Evolutionary conservation across 2,113 vertebrate species (phyloP).

Genomic region (Cavia aperea): DNA sequence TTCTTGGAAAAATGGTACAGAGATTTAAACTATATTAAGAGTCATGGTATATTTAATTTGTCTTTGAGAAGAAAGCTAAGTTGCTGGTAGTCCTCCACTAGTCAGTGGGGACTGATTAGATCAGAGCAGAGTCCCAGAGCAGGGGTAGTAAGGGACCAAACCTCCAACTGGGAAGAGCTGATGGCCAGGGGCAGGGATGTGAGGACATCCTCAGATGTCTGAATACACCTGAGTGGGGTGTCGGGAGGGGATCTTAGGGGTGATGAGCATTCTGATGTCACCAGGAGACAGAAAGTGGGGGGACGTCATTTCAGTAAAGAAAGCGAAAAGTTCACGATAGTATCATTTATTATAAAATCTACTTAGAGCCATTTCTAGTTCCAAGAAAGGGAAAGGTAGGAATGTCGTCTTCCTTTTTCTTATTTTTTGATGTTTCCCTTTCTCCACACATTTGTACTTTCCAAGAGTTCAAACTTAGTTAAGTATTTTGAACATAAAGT

Average conservation of each 20-base stretch:
- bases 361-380: not conserved
- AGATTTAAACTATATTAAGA: constrained; percentile 45
- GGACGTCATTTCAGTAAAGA: not conserved
- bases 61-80: constrained; percentile 26
- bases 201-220: not conserved
- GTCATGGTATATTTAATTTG: constrained; percentile 44
- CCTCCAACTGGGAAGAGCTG: not conserved
- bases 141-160: not conserved
- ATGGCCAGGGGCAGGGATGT: not conserved
- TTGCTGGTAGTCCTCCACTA: constrained; percentile 24
- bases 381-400: not conserved
- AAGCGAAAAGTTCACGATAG: not conserved
- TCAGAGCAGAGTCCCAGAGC: not conserved
- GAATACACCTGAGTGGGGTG: not conserved
- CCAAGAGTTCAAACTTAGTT: not conserved
- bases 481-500: not conserved
- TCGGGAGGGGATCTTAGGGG: not conserved
- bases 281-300: not conserved
- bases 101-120: not conserved
- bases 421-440: not conserved
- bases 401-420: not conserved
- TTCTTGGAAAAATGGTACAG: constrained; percentile 40
- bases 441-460: not conserved
- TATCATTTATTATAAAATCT: not conserved
- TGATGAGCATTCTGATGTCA: not conserved